Evolutionary conservation across 2,113 vertebrate species (phyloP).

Genomic region (Xenopus tropicalis): DNA sequence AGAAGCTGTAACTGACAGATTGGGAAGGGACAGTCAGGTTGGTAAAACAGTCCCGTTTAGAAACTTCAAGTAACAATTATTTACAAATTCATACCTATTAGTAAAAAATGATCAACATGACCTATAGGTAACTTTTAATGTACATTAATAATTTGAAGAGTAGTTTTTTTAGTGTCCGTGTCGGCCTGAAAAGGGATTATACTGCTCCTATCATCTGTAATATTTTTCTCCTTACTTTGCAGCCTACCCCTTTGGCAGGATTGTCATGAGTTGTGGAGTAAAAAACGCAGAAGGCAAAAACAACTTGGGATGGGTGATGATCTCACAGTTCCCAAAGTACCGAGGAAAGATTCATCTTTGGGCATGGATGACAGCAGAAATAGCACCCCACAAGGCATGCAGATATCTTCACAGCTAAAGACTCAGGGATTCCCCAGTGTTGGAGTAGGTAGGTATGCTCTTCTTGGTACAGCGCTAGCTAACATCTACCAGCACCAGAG

Average conservation of each 20-base stretch:
- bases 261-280: constrained; percentile 98
- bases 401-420: constrained; percentile 76
- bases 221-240: constrained; percentile 37
- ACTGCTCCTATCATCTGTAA: neutral
- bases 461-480: too few relatives aligned
- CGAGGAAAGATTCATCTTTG: constrained; percentile 85
- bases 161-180: too few relatives aligned
- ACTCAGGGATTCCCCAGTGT: constrained; percentile 70
- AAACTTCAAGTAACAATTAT: too few relatives aligned
- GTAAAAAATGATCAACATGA: too few relatives aligned
- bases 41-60: too few relatives aligned
- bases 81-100: too few relatives aligned
- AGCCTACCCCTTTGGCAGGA: constrained; percentile 98
- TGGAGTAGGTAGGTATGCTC: constrained; percentile 62
- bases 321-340: constrained; percentile 77
- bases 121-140: too few relatives aligned
- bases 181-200: neutral
- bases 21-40: too few relatives aligned
- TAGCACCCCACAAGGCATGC: constrained; percentile 89
- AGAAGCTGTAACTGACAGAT: too few relatives aligned
- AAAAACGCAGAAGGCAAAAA: constrained; percentile 95
- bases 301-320: constrained; percentile 90
- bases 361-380: constrained; percentile 93
- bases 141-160: too few relatives aligned
- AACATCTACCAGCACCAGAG: too few relatives aligned